phyloP scores from a whole-genome alignment of 2,797 vertebrate species.

The Epinephelus awoara region DNA sequence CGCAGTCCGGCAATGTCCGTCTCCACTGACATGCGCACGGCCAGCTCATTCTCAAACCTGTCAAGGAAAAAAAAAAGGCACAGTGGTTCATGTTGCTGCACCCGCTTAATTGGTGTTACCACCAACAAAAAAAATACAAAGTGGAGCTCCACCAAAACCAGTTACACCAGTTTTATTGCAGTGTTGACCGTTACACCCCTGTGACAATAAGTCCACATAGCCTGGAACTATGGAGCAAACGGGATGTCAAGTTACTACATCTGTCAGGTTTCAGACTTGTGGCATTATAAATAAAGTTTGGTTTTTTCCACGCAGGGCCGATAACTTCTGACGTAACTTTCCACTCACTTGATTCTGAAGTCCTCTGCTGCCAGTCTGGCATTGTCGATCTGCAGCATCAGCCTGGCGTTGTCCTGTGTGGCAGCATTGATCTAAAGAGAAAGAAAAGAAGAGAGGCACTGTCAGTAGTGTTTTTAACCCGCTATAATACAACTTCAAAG shows the following conservation, averaged over 20 bases:
- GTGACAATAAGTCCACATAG: slow-evolving; percentile 2
- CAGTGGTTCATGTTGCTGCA: neutral
- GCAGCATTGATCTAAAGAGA: slow-evolving; percentile 74
- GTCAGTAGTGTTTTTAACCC: neutral
- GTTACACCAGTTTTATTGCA: slow-evolving; percentile 48
- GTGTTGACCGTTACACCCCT: slow-evolving; percentile 29
- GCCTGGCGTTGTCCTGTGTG: slow-evolving; percentile 72
- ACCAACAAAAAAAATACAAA: slow-evolving; percentile 7
- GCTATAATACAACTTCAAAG: neutral
- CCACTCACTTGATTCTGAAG: slow-evolving; percentile 85
- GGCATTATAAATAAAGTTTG: too few species aligned
- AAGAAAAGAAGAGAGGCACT: neutral
- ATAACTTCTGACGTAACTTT: neutral
- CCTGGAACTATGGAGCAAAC: neutral
- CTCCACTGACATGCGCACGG: slow-evolving; percentile 80
- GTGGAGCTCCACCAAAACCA: slow-evolving; percentile 41
- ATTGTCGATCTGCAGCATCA: slow-evolving; percentile 85
- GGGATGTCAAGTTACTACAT: neutral
- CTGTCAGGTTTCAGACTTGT: neutral
- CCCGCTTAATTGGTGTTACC: neutral
- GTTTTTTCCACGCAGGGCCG: too few species aligned
- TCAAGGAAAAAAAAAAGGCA: too few species aligned
- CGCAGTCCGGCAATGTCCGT: slow-evolving; percentile 78
- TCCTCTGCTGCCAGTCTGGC: slow-evolving; percentile 85
- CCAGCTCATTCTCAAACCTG: slow-evolving; percentile 84